Base-by-base conservation (phyloP, 1,140 invertebrate species). In the Trypoxylus dichotomus region DNA sequence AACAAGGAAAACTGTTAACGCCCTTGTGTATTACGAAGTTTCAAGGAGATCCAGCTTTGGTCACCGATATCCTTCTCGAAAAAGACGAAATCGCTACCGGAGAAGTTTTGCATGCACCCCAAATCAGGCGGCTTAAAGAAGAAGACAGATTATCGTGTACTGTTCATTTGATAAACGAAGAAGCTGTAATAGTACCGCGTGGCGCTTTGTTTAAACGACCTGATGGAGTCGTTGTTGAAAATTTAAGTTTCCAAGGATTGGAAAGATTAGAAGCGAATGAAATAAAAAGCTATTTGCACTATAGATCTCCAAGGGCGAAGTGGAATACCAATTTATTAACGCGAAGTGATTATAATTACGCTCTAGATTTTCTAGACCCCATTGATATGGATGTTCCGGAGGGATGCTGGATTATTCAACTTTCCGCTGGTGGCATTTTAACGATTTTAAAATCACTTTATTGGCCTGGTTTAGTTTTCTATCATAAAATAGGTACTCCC, bases 381-480 rank as follows among this genome's bases (percentile, higher is more conserved):
- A 89, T 93, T 15, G 92, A 93, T 77, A 85, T 87, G 78, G 92
- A 93, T 80, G 87, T 91, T 19, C 92, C 92, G 0, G 86, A 86
- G 80, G 91, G 89, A 2, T 92, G 90, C 79, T 93, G 92, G 92
- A 89, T 85, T 78, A 77, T 92, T 15, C 91, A 93, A 60, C 79
- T 92, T 32, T 87, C 90, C 11, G 85, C 88, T 19, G 88, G 87
- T 21, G 89, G 90, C 29, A 88, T 86, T 79, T 82, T 92, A 10
- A 88, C 88, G 0, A 89, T 92, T 71, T 85, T 94, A 58, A 90
- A 91, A 79, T 93, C 89, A 58, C 85, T 94, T 0, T 90, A 91
- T 81, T 95, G 94, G 94, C 91, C 92, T 0, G 94, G 94, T 71
- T 90, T 93, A 87, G 89, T 89, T 7, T 93, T 92, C 83, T 94